phyloP scores from a whole-genome alignment of 2,797 vertebrate species.

The Eulemur mongoz region DNA sequence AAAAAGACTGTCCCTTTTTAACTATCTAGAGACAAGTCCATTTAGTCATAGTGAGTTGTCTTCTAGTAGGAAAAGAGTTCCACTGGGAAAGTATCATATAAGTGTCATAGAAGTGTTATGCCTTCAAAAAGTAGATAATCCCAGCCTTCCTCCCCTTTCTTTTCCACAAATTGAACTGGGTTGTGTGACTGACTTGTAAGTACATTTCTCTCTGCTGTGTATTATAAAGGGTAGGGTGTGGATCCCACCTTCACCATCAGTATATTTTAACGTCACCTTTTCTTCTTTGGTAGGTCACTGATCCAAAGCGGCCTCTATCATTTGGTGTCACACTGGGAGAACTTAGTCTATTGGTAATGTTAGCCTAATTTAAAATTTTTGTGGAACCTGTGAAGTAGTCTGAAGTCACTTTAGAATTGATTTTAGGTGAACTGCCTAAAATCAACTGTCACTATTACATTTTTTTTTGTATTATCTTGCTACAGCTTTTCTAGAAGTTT shows the following conservation, averaged over 20 bases:
- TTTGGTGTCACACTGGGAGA: conserved; percentile 94
- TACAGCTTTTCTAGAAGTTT: not conserved
- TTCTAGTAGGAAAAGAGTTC: not conserved
- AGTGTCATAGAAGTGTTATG: not conserved
- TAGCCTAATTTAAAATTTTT: conserved; percentile 21
- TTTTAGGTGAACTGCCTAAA: not conserved
- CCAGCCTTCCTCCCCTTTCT: not conserved
- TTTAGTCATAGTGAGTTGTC: not conserved
- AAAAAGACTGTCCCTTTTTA: not conserved
- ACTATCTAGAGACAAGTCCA: not conserved
- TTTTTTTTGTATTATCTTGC: not conserved
- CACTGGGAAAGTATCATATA: not conserved
- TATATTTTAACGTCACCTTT: conserved; percentile 13
- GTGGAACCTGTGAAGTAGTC: conserved; percentile 10
- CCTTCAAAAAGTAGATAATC: not conserved
- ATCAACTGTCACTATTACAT: not conserved
- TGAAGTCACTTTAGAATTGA: not conserved
- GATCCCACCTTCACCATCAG: not conserved
- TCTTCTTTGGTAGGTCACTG: conserved; percentile 89
- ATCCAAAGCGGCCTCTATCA: conserved; percentile 91
- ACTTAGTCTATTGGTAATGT: conserved; percentile 94
- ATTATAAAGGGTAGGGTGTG: not conserved
- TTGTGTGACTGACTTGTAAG: not conserved
- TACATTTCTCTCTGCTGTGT: not conserved
- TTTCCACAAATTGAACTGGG: not conserved